phyloP scores from a whole-genome alignment of 2,888 invertebrate genomes.

The Tinea semifulvella region DNA sequence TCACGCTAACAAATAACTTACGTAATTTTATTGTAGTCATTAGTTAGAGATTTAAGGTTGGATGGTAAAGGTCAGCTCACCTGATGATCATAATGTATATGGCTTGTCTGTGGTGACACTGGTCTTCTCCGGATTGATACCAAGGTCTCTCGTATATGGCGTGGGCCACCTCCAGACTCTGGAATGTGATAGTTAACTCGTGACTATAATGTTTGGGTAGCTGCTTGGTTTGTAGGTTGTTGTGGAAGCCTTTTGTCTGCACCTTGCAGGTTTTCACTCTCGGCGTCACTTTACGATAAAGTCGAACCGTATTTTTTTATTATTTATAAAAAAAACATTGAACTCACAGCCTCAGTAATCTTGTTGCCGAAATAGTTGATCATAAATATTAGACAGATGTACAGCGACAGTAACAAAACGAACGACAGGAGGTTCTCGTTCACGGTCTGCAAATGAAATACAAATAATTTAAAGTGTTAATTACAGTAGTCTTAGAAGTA shows the following conservation, averaged over 20 bases:
- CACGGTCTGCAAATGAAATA: not conserved
- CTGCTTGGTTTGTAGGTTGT: too few relatives aligned
- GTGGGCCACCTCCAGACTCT: not conserved
- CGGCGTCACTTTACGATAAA: too few relatives aligned
- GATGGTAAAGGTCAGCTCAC: not conserved
- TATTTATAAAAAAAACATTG: not conserved
- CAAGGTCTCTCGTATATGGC: not conserved
- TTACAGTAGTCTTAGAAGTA: too few relatives aligned
- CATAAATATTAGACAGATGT: conserved; percentile 5
- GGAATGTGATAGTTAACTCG: not conserved
- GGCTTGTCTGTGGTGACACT: not conserved
- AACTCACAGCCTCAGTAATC: not conserved
- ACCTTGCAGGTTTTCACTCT: too few relatives aligned
- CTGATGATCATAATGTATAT: conserved; percentile 1
- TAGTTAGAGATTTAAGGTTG: too few relatives aligned
- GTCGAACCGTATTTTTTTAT: too few relatives aligned
- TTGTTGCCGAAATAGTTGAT: conserved; percentile 7
- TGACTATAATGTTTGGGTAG: not conserved
- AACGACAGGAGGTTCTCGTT: not conserved
- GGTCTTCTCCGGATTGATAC: not conserved
- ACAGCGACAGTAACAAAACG: not conserved
- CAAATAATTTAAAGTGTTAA: too few relatives aligned
- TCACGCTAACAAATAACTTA: too few relatives aligned
- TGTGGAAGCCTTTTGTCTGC: too few relatives aligned
- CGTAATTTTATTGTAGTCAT: too few relatives aligned